Conservation (phyloP, 2,888 invertebrate genomes). For the Galeruca laticollis region DNA sequence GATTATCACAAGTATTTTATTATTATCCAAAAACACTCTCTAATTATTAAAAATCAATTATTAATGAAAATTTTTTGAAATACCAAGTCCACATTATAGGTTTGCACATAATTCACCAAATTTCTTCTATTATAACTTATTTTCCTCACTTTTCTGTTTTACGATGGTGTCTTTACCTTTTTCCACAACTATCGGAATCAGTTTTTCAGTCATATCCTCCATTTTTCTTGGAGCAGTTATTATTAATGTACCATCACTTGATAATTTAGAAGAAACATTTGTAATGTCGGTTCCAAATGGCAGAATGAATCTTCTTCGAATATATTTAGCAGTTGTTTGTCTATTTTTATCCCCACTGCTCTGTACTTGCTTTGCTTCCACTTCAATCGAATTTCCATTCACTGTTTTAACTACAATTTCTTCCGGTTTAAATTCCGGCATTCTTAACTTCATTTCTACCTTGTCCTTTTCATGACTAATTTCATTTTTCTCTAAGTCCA, state of each 20-base stretch:
- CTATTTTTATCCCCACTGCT: conserved; percentile 74
- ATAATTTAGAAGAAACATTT: conserved; percentile 80
- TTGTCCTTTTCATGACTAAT: conserved; percentile 75
- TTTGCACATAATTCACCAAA: no score
- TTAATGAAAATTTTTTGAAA: neutral
- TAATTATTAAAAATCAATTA: neutral
- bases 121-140: neutral
- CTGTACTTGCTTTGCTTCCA: conserved; percentile 84
- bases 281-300: conserved; percentile 82
- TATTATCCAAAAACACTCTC: no score
- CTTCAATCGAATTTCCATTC: conserved; percentile 75
- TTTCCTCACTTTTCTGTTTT: neutral
- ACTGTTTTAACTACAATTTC: conserved; percentile 83
- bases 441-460: conserved; percentile 79
- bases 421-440: conserved; percentile 80
- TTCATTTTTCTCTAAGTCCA: conserved; percentile 49
- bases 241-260: conserved; percentile 80
- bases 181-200: conserved; percentile 42
- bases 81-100: neutral
- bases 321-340: conserved; percentile 81
- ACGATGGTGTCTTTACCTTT: neutral
- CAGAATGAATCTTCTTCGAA: conserved; percentile 79
- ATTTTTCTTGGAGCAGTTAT: conserved; percentile 73
- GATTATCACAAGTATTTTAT: no score
- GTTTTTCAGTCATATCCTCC: conserved; percentile 45